These are phyloP conservation scores for Apotomis capreana DNA, from an alignment of 2,888 invertebrate genomes.

Conservation along the genomic window DNA sequence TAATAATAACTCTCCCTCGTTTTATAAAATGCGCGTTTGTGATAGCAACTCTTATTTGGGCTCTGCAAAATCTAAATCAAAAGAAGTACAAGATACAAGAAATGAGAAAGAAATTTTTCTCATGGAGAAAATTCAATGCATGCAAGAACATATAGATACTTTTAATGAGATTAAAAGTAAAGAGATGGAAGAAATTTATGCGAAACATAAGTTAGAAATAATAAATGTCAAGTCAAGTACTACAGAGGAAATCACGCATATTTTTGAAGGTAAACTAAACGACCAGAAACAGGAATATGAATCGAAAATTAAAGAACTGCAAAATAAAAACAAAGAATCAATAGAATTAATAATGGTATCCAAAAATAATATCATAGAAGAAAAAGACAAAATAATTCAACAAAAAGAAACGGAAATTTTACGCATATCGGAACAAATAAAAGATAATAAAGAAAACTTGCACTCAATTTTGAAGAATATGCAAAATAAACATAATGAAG, in stretches of 20 bases:
- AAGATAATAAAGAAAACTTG: conserved; percentile 62
- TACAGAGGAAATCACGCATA: conserved; percentile 58
- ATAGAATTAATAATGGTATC: conserved; percentile 49
- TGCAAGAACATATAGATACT: conserved; percentile 63
- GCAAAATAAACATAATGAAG: conserved; percentile 56
- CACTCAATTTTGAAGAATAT: conserved; percentile 58
- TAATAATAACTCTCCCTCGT: conserved; percentile 57
- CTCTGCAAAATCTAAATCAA: conserved; percentile 61
- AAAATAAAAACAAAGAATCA: conserved; percentile 51
- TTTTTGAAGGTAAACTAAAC: conserved; percentile 63
- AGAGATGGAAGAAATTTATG: conserved; percentile 65
- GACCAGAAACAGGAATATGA: conserved; percentile 60
- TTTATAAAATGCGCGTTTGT: conserved; percentile 46
- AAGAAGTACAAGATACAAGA: conserved; percentile 63
- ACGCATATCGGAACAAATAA: conserved; percentile 56
- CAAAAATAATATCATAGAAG: conserved; percentile 55
- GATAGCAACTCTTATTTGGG: conserved; percentile 58
- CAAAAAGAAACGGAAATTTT: conserved; percentile 55
- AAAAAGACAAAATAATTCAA: conserved; percentile 52
- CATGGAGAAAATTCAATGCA: conserved; percentile 57
- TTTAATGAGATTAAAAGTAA: conserved; percentile 60
- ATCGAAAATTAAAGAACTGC: conserved; percentile 54
- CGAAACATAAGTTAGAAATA: conserved; percentile 64
- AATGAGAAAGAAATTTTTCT: conserved; percentile 47
- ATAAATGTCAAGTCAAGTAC: conserved; percentile 56